These are phyloP conservation scores for Anser brachyrhynchus DNA, from an alignment of 2,113 vertebrate species.

Conservation along the genomic window DNA sequence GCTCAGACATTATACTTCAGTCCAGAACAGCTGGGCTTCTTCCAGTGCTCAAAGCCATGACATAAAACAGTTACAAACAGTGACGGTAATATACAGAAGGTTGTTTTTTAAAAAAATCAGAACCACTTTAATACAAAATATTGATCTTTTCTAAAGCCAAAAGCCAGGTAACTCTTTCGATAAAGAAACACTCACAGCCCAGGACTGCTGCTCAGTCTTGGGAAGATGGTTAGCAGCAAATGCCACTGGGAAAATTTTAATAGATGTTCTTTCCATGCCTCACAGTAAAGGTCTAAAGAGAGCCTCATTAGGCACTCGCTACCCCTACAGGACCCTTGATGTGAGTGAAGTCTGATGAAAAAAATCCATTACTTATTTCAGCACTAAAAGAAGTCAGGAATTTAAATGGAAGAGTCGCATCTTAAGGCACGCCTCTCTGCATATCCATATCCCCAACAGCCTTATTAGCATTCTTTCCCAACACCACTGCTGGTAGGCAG, in stretches of 20 bases:
- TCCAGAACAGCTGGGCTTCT: neutral
- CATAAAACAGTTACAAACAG: neutral
- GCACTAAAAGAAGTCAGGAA: neutral
- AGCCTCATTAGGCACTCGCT: neutral
- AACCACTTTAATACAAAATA: neutral
- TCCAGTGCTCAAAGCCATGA: neutral
- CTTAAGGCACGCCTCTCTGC: neutral
- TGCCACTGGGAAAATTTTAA: neutral
- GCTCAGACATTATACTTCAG: neutral
- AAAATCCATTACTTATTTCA: neutral
- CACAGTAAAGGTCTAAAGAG: neutral
- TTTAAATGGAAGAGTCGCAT: neutral
- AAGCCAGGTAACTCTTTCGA: neutral
- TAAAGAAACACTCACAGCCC: neutral
- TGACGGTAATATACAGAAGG: neutral
- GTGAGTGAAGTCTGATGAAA: neutral
- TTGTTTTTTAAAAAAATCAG: neutral
- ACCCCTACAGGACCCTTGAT: neutral
- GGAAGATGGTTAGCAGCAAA: neutral
- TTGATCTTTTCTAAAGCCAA: neutral
- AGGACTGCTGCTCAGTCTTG: neutral
- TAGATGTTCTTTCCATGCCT: neutral
- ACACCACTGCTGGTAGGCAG: neutral
- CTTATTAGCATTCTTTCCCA: neutral
- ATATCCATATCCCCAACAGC: neutral